These are phyloP conservation scores for Smittia aterrima DNA, from an alignment of 2,888 invertebrate species.

Conservation along the genomic window DNA sequence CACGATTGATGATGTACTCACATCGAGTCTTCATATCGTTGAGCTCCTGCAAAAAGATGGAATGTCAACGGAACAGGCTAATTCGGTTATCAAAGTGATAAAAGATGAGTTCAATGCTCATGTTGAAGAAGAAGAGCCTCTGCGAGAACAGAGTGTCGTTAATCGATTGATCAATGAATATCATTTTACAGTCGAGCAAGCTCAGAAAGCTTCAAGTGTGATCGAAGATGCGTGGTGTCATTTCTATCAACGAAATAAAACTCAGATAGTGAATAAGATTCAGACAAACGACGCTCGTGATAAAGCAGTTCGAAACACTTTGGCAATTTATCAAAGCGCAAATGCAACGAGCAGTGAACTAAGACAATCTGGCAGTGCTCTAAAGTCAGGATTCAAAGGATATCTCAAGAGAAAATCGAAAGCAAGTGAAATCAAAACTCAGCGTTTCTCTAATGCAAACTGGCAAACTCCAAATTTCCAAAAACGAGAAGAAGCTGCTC, in stretches of 20 bases:
- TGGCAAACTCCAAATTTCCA: conserved; percentile 14
- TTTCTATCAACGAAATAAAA: conserved; percentile 48
- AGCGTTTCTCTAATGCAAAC: neutral
- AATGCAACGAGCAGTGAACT: neutral
- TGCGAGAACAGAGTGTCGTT: conserved; percentile 48
- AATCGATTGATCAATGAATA: conserved; percentile 50
- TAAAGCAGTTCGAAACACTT: conserved; percentile 5
- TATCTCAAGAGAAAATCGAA: neutral
- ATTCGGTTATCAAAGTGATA: conserved; percentile 47
- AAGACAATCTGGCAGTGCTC: neutral
- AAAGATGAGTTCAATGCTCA: conserved; percentile 48
- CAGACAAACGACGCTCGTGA: neutral
- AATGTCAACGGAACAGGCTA: conserved; percentile 47
- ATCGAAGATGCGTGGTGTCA: conserved; percentile 50
- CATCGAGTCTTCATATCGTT: conserved; percentile 45
- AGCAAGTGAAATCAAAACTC: neutral
- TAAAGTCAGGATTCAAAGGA: conserved; percentile 11
- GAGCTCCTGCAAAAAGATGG: conserved; percentile 49
- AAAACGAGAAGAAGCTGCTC: conserved; percentile 2
- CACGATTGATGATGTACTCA: conserved; percentile 49
- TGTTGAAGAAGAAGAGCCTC: conserved; percentile 46
- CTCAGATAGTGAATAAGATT: neutral
- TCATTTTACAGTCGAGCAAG: conserved; percentile 48
- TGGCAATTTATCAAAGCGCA: neutral
- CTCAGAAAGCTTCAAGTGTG: conserved; percentile 47